phyloP scores from a whole-genome alignment of 2,113 vertebrate species.

The Semicossyphus pulcher region DNA sequence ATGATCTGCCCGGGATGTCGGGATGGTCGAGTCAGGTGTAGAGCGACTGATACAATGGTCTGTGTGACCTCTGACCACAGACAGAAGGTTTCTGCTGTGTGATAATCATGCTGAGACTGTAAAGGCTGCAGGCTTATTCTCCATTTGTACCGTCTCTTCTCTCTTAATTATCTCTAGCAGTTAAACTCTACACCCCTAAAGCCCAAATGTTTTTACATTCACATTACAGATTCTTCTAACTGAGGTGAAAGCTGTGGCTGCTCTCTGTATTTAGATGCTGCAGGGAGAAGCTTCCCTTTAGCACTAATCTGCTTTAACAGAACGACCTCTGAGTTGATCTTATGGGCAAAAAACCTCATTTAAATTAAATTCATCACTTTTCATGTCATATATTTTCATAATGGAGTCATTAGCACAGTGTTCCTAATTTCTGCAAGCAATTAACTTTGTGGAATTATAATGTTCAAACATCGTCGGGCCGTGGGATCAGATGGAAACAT shows the following conservation, averaged over 20 bases:
- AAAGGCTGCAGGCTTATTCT: neutral
- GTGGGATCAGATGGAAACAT: conserved; percentile 53
- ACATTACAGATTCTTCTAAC: conserved; percentile 20
- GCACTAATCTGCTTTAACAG: conserved; percentile 33
- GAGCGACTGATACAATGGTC: conserved; percentile 60
- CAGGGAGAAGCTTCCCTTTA: conserved; percentile 7
- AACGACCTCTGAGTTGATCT: conserved; percentile 37
- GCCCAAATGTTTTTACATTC: conserved; percentile 25
- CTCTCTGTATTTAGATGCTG: neutral
- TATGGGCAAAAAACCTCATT: conserved; percentile 37
- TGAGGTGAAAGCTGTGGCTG: conserved; percentile 1
- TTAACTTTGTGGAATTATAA: conserved; percentile 63
- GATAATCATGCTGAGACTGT: neutral
- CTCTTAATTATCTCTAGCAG: too few species aligned
- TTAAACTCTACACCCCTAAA: neutral
- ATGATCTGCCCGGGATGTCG: conserved; percentile 33
- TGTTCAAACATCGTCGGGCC: conserved; percentile 53
- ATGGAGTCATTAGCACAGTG: conserved; percentile 56
- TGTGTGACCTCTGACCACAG: conserved; percentile 34
- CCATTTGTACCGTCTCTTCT: neutral
- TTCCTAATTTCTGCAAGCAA: conserved; percentile 68
- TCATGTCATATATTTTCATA: conserved; percentile 55
- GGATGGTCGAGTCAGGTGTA: conserved; percentile 49
- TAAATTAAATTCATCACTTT: conserved; percentile 50
- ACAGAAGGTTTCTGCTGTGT: conserved; percentile 12